Conservation (phyloP, 2,113 vertebrate genomes). For the Lophotis ruficrista region DNA sequence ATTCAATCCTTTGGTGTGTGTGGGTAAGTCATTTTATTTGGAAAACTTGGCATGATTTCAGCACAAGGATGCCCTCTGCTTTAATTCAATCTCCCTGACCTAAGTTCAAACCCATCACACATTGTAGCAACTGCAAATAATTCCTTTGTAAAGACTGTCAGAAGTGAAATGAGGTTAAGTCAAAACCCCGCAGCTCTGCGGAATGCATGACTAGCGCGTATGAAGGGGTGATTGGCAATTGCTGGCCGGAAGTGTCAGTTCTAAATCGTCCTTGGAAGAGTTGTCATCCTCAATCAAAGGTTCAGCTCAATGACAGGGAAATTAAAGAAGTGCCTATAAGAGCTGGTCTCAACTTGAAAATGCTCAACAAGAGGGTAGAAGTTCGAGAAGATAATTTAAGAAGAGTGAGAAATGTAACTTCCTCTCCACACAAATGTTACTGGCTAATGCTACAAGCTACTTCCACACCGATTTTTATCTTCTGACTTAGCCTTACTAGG, state of each 20-base stretch:
- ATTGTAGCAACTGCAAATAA: slow-evolving; percentile 55
- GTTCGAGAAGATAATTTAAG: neutral
- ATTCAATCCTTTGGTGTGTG: neutral
- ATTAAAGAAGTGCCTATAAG: neutral
- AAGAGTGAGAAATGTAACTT: neutral
- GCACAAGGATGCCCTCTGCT: neutral
- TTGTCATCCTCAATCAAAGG: slow-evolving; percentile 51
- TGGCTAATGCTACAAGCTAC: neutral
- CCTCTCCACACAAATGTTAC: neutral
- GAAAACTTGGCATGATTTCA: slow-evolving; percentile 33
- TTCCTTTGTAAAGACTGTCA: slow-evolving; percentile 68
- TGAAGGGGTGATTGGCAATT: slow-evolving; percentile 41
- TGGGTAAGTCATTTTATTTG: slow-evolving; percentile 35
- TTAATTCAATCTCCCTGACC: slow-evolving; percentile 65
- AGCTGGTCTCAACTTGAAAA: slow-evolving; percentile 18
- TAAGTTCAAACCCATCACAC: slow-evolving; percentile 61
- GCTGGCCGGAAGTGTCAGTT: slow-evolving; percentile 47
- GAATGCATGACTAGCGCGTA: neutral
- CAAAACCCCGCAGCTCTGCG: slow-evolving; percentile 4
- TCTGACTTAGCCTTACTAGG: neutral
- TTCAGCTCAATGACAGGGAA: slow-evolving; percentile 45
- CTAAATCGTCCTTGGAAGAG: slow-evolving; percentile 55
- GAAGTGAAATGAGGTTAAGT: slow-evolving; percentile 59
- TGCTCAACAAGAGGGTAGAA: neutral
- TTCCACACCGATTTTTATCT: neutral